Conservation (phyloP, 2,113 vertebrate species). For the Laterallus jamaicensis region DNA sequence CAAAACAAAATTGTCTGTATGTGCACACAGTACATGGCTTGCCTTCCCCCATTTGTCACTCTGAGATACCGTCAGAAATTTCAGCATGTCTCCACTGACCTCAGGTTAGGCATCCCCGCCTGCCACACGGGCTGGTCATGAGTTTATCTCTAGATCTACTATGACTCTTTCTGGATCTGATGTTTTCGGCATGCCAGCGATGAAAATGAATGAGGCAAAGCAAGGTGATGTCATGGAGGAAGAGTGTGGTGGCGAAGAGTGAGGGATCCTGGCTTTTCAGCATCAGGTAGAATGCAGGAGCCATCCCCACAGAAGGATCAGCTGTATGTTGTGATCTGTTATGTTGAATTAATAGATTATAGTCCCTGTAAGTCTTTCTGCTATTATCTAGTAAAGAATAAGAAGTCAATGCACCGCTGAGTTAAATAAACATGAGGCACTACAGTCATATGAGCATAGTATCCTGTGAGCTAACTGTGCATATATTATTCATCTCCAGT, state of each 20-base stretch:
- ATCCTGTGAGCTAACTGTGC: conserved; percentile 49
- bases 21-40: background rate
- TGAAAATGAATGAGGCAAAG: background rate
- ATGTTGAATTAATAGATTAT: background rate
- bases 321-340: background rate
- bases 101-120: background rate
- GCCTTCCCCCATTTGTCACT: background rate
- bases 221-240: background rate
- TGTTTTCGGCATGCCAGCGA: background rate
- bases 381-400: conserved; percentile 24
- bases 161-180: background rate
- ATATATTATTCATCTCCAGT: conserved; percentile 68
- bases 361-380: background rate
- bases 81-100: background rate
- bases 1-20: conserved; percentile 67
- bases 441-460: conserved; percentile 37
- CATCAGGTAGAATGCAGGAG: background rate
- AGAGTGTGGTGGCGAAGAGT: background rate
- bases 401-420: conserved; percentile 9
- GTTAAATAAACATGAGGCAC: conserved; percentile 69
- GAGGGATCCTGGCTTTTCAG: background rate
- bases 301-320: background rate
- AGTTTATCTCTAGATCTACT: background rate
- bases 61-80: background rate
- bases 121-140: background rate